Evolutionary conservation across 1,140 invertebrate species (phyloP), one percentile per base, ranked within the genome.

Genomic region (Micrasema minimum): DNA sequence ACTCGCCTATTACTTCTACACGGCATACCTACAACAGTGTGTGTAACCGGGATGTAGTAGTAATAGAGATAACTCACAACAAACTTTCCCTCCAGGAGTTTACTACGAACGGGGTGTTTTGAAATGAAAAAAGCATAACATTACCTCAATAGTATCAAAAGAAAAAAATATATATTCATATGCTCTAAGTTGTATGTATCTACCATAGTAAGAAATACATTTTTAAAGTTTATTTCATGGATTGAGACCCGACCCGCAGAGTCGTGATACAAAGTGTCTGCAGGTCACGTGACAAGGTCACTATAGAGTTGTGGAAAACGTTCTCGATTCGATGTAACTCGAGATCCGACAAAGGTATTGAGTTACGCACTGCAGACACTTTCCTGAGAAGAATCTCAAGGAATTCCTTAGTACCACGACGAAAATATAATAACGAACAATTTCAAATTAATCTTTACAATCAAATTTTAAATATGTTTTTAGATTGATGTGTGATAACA

Each of bases 231-330:
- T 31, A 31, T 31, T 4, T 53, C 9, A 7, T 51, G 0, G 11
- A 2, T 7, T 9, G 50, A 53, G 50, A 53, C 26, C 14, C 7
- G 20, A 23, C 20, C 50, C 50, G 50, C 50, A 53, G 9, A 45
- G n/a, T 45, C 7, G 9, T 22, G 16, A 48, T 65, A 20, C 4
- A 31, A 65, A 65, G 41, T 14, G 14, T 31, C 51, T 16, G 51
- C 51, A 7, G 66, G 66, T 69, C 66, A 69, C 53, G 31, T 23
- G 51, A 43, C 66, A 69, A 69, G 66, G 66, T 69, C 66, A 59
- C 51, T 16, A 22, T 20, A 20, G 37, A 41, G 18, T 64, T 64
- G 41, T 43, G 65, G 20, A 67, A 55, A 23, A 16, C 51, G 26
- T 55, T 31, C 35, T 57, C 23, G 68, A 50, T 61, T 57, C 45